phyloP scores from a whole-genome alignment of 2,888 invertebrate species.

The Odontocolon sp. region DNA sequence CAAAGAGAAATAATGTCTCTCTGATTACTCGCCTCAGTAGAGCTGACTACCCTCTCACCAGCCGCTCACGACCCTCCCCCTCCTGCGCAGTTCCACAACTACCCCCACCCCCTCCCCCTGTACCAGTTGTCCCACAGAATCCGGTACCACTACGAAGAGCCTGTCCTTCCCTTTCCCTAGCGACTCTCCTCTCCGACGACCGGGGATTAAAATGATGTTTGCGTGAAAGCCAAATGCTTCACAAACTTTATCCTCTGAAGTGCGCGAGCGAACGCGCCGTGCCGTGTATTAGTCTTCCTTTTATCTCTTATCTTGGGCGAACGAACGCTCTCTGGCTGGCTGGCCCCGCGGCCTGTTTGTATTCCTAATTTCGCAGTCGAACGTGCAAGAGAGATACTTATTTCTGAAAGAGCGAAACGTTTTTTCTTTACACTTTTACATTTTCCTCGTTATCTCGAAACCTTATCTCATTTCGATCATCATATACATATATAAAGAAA shows the following conservation, averaged over 20 bases:
- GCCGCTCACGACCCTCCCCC: conserved; percentile 32
- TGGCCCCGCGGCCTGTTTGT: conserved; percentile 65
- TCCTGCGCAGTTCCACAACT: conserved; percentile 16
- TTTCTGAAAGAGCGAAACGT: conserved; percentile 43
- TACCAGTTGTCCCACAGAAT: conserved; percentile 55
- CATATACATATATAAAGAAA: too few relatives aligned
- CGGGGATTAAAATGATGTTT: conserved; percentile 81
- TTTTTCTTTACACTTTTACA: conserved; percentile 33
- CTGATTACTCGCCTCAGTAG: conserved; percentile 80
- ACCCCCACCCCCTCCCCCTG: conserved; percentile 34
- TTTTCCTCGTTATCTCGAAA: conserved; percentile 16
- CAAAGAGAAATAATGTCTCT: conserved; percentile 81
- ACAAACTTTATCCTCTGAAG: conserved; percentile 80
- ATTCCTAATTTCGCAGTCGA: conserved; percentile 70
- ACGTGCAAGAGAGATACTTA: conserved; percentile 52
- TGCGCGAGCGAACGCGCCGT: conserved; percentile 64
- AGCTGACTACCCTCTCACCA: conserved; percentile 71
- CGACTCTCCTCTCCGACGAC: conserved; percentile 63
- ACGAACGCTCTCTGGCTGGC: conserved; percentile 37
- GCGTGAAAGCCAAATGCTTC: conserved; percentile 81
- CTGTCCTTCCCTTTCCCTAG: conserved; percentile 30
- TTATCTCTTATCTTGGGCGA: conserved; percentile 72
- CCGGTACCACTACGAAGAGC: conserved; percentile 36
- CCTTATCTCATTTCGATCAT: conserved; percentile 9
- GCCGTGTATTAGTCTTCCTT: conserved; percentile 77